Evolutionary conservation across 2,888 invertebrate species (phyloP).

Genomic region (Spatulosminthurus flaviceps): DNA sequence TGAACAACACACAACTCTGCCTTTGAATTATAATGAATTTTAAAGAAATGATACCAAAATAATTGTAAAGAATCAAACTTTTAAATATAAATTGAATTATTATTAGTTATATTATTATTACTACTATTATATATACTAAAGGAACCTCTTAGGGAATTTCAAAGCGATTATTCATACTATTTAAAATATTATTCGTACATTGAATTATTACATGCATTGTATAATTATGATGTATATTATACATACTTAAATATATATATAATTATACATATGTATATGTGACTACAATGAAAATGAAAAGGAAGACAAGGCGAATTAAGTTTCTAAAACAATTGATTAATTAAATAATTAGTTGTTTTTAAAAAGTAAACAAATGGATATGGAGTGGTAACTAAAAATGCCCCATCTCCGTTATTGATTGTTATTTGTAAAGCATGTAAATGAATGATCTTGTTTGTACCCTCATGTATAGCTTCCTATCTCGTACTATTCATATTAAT

Average conservation of each 20-base stretch:
- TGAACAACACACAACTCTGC: conserved; percentile 14
- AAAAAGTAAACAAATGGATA: not conserved
- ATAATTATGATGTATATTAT: not conserved
- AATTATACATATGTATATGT: not conserved
- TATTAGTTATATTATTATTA: not conserved
- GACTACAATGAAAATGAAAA: not conserved
- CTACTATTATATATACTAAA: not conserved
- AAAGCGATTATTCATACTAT: not conserved
- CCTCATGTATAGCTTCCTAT: too few relatives aligned
- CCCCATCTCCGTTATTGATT: not conserved
- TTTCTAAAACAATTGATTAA: not conserved
- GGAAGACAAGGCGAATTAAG: not conserved
- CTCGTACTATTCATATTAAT: too few relatives aligned
- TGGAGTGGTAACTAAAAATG: not conserved
- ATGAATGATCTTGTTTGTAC: too few relatives aligned
- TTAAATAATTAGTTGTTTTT: not conserved
- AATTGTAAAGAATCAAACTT: not conserved
- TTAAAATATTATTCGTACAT: not conserved
- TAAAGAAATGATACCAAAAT: not conserved
- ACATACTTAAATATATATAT: not conserved
- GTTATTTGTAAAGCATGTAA: not conserved
- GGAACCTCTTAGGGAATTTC: too few relatives aligned
- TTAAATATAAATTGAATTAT: not conserved
- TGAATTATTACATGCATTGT: not conserved
- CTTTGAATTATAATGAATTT: conserved; percentile 18